These are phyloP conservation scores for Myanophis thanlyinensis DNA, from an alignment of 2,113 vertebrate species.

Conservation along the genomic window DNA sequence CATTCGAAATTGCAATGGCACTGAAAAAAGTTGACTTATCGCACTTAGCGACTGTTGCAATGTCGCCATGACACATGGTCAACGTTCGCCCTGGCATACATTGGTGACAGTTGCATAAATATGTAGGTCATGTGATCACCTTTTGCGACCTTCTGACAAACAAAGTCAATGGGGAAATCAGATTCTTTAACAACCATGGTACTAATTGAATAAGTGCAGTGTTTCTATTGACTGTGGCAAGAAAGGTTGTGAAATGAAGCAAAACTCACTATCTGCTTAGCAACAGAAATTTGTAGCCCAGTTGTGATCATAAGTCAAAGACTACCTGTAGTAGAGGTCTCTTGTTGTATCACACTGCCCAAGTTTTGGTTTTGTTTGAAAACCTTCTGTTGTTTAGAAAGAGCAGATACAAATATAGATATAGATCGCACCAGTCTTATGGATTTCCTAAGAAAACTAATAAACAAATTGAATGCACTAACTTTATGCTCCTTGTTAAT, in stretches of 20 bases:
- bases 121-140: background rate
- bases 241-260: background rate
- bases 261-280: background rate
- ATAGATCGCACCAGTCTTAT: constrained; percentile 32
- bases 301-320: background rate
- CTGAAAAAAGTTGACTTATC: background rate
- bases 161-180: background rate
- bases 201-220: background rate
- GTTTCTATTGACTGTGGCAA: background rate
- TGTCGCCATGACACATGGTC: background rate
- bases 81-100: background rate
- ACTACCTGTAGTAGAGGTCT: background rate
- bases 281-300: background rate
- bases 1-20: background rate
- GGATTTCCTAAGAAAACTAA: constrained; percentile 14
- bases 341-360: constrained; percentile 9
- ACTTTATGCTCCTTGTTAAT: constrained; percentile 27
- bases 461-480: constrained; percentile 17
- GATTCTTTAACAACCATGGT: background rate
- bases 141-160: background rate
- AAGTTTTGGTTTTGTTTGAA: constrained; percentile 23
- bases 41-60: background rate
- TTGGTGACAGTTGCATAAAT: background rate
- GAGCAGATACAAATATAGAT: too few relatives aligned
- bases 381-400: constrained; percentile 14